Evolutionary conservation across 2,113 vertebrate species (phyloP).

Genomic region (Paradisaea rubra): DNA sequence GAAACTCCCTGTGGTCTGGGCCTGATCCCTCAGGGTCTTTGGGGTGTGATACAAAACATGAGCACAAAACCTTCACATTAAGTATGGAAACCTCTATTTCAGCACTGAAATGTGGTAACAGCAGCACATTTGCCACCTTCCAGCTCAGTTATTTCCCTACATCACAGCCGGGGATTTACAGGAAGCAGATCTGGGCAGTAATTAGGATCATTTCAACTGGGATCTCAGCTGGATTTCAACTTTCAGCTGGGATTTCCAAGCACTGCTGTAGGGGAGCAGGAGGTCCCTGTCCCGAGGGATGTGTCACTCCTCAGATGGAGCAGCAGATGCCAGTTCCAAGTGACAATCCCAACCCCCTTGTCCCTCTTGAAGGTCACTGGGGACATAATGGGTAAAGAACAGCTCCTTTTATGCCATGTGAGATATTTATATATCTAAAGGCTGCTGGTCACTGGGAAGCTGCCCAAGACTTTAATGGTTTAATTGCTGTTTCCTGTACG

Average conservation of each 20-base stretch:
- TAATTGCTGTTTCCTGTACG: constrained; percentile 51
- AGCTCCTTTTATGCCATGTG: neutral
- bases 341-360: neutral
- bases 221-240: neutral
- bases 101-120: neutral
- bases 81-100: neutral
- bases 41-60: neutral
- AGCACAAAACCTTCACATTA: neutral
- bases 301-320: neutral
- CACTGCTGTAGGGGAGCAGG: neutral
- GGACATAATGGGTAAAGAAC: neutral
- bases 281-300: neutral
- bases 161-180: neutral
- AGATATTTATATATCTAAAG: constrained; percentile 25
- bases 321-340: neutral
- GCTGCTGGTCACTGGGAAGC: constrained; percentile 16
- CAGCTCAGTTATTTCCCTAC: neutral
- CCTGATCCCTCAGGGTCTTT: neutral
- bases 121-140: neutral
- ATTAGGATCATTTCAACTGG: neutral
- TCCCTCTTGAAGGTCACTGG: neutral
- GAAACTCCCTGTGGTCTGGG: neutral
- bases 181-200: neutral
- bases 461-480: constrained; percentile 42
- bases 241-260: neutral